Base-by-base conservation (phyloP, 2,888 invertebrate genomes). In the Cabera pusaria region DNA sequence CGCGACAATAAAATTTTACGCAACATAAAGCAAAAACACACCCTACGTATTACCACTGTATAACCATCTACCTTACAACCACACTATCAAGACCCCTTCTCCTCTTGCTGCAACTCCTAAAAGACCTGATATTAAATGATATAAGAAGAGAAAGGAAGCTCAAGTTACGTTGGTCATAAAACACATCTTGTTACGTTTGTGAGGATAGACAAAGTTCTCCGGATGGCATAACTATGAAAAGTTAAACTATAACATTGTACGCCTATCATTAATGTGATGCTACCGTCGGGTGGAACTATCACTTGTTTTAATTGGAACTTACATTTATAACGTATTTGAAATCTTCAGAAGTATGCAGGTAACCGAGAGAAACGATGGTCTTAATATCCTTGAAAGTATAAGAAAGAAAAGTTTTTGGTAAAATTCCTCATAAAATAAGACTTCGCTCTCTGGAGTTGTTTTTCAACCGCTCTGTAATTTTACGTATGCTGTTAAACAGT, bases 21-120 rank as follows among this genome's bases (percentile, higher is more conserved):
- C 77, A 63, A 75, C 86, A 88, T 88, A 88, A 88, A 90, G 77
- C 84, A 88, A 89, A 88, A 89, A 88, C 86, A 88, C 84, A 81
- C 84, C 82, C 84, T 70, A 72, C 72, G 77, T 76, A 79, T 78
- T 76, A 78, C 83, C 76, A 69, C 75, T 72, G 71, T 65, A 72
- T 64, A 65, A 61, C n/a, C n/a, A n/a, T n/a, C n/a, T n/a, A n/a
- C n/a, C 69, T 59, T 64, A 62, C 63, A 46, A 59, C 84, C 81
- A 83, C 41, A 44, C 22, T 63, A 66, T 42, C 50, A 49, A 55
- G 83, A 75, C 42, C 80, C 56, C 42, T 44, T 20, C 44, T 36
- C 39, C 36, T 36, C 25, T 18, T 21, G 24, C 18, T 21, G 23
- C 2, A 14, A 20, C 39, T 19, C 9, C 17, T 3, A 21, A 16